Percentiles rank a stretch among this genome's conserved stretches.
Evolutionary conservation across 53 echinoderm and acorn worm species (phyloP).

Genomic region (Astropecten irregularis): DNA sequence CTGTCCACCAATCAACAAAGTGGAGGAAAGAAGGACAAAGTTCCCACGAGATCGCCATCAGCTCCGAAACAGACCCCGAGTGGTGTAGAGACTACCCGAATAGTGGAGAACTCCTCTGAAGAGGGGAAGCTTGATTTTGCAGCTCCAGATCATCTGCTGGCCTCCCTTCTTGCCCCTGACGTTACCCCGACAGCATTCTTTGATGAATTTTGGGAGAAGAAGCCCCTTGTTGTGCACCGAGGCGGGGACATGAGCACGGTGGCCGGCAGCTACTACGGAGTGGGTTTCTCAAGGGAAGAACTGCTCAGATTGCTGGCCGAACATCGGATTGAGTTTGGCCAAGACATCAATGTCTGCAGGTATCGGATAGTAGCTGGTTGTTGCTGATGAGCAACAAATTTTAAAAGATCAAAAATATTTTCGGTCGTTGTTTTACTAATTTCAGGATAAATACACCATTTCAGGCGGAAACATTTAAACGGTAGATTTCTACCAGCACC

Average conservation of each 20-base stretch:
- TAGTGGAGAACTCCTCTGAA: neutral
- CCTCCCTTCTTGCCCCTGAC: slow-evolving; percentile 62
- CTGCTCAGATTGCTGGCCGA: slow-evolving; percentile 58
- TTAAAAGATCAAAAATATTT: too few species aligned
- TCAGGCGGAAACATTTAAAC: too few species aligned
- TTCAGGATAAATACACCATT: too few species aligned
- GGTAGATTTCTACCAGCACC: too few species aligned
- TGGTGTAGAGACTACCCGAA: neutral
- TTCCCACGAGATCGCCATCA: too few species aligned
- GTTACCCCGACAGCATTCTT: slow-evolving; percentile 56
- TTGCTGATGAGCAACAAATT: neutral
- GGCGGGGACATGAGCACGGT: neutral
- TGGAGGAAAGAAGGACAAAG: neutral
- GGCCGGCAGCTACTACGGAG: slow-evolving; percentile 25
- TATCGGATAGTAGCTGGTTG: neutral
- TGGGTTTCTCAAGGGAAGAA: slow-evolving; percentile 61
- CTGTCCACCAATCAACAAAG: neutral
- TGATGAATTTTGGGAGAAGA: slow-evolving; percentile 77
- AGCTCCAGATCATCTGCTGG: slow-evolving; percentile 44
- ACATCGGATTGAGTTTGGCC: slow-evolving; percentile 56
- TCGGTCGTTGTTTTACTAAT: too few species aligned
- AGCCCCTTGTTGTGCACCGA: slow-evolving; percentile 65
- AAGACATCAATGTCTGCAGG: slow-evolving; percentile 69
- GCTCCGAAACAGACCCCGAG: neutral
- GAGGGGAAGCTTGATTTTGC: slow-evolving; percentile 25